Conservation (phyloP, 2,113 vertebrate genomes). For the Bambusicola thoracicus region DNA sequence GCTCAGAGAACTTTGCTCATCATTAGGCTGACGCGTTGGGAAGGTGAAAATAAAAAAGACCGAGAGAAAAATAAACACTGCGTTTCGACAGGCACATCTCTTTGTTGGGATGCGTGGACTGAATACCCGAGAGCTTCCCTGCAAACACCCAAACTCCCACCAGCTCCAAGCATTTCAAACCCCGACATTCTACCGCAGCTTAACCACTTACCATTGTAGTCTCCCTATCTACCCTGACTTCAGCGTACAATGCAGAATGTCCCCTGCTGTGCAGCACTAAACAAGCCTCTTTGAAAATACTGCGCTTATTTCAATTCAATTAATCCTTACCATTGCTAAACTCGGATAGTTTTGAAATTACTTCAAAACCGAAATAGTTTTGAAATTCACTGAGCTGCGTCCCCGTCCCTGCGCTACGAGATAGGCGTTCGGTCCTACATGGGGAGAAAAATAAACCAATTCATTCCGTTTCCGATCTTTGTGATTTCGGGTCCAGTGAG, state of each 20-base stretch:
- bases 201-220: neutral
- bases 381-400: neutral
- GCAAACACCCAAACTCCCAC: neutral
- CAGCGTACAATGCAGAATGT: constrained; percentile 6
- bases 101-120: neutral
- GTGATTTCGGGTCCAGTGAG: neutral
- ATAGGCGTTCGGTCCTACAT: neutral
- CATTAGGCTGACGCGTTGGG: neutral
- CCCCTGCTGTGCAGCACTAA: constrained; percentile 1
- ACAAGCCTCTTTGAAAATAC: constrained; percentile 8
- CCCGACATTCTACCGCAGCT: neutral
- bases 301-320: neutral
- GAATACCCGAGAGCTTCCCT: neutral
- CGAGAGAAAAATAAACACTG: neutral
- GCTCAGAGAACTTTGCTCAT: neutral
- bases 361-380: neutral
- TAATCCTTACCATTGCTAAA: neutral
- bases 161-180: neutral
- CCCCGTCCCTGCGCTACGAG: neutral
- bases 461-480: neutral
- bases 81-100: neutral
- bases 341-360: neutral
- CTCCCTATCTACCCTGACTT: constrained; percentile 10
- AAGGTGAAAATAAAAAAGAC: neutral
- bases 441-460: neutral